Conservation (phyloP, 2,888 invertebrate genomes). For the Philaethria dido region DNA sequence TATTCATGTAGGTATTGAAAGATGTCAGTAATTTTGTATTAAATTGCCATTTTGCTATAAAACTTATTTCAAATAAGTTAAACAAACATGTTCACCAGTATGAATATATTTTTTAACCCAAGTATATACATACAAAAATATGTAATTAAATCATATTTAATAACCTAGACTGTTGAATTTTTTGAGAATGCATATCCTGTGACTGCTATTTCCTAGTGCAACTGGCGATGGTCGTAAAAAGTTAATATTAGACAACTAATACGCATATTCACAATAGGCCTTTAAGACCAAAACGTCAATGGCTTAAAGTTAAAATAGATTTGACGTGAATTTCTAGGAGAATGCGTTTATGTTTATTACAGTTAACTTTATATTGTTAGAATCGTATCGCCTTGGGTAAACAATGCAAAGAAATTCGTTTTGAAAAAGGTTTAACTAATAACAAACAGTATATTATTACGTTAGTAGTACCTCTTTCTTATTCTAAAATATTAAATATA, state of each 20-base stretch:
- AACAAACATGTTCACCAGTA: no score
- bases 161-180: constrained; percentile 1
- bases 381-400: neutral
- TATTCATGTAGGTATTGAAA: constrained; percentile 8
- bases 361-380: constrained; percentile 8
- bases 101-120: no score
- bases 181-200: constrained; percentile 28
- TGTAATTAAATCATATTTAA: neutral
- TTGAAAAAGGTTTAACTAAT: neutral
- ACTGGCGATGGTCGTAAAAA: constrained; percentile 21
- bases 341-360: constrained; percentile 12
- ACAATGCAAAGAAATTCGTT: neutral
- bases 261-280: constrained; percentile 23
- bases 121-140: no score
- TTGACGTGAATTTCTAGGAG: constrained; percentile 18
- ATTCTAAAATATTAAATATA: no score
- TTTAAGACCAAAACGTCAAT: constrained; percentile 12
- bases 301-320: constrained; percentile 16
- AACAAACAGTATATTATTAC: neutral
- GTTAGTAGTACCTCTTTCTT: no score
- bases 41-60: constrained; percentile 3
- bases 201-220: constrained; percentile 25
- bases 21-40: neutral
- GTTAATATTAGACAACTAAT: constrained; percentile 28
- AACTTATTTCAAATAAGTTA: no score